phyloP scores from a whole-genome alignment of 2,888 invertebrate genomes.

The Mactromeris polynyma region DNA sequence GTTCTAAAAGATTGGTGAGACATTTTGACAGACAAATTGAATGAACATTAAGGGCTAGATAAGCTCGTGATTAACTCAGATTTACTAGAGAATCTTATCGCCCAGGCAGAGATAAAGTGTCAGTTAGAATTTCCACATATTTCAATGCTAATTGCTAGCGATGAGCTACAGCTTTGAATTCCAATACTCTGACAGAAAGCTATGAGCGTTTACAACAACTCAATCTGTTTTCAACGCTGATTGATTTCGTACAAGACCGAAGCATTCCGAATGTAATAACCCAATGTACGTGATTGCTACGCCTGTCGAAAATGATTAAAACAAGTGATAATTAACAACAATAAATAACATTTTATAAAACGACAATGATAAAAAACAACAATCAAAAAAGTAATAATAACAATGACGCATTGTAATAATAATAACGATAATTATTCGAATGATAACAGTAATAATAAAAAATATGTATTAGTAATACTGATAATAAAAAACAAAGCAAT shows the following conservation, averaged over 20 bases:
- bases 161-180: conserved; percentile 50
- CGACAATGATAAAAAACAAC: too few relatives aligned
- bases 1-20: conserved; percentile 12
- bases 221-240: conserved; percentile 66
- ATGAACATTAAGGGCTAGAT: conserved; percentile 44
- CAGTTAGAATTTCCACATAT: conserved; percentile 54
- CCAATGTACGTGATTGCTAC: neutral
- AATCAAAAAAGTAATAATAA: too few relatives aligned
- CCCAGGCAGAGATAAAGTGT: conserved; percentile 51
- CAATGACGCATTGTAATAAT: too few relatives aligned
- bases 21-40: conserved; percentile 37
- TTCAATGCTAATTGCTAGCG: conserved; percentile 57
- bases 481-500: too few relatives aligned
- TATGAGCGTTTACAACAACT: conserved; percentile 55
- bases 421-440: too few relatives aligned
- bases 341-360: neutral
- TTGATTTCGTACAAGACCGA: conserved; percentile 36
- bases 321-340: neutral
- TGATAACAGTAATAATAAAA: too few relatives aligned
- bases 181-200: conserved; percentile 49
- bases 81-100: conserved; percentile 57
- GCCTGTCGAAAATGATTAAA: neutral
- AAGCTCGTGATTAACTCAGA: conserved; percentile 44
- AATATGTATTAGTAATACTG: too few relatives aligned
- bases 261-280: conserved; percentile 1